A percentile compares a stretch with the other conserved stretches of the same genome.
Evolutionary conservation across 2,888 invertebrate species (phyloP).

Genomic region (Platycheirus albimanus): DNA sequence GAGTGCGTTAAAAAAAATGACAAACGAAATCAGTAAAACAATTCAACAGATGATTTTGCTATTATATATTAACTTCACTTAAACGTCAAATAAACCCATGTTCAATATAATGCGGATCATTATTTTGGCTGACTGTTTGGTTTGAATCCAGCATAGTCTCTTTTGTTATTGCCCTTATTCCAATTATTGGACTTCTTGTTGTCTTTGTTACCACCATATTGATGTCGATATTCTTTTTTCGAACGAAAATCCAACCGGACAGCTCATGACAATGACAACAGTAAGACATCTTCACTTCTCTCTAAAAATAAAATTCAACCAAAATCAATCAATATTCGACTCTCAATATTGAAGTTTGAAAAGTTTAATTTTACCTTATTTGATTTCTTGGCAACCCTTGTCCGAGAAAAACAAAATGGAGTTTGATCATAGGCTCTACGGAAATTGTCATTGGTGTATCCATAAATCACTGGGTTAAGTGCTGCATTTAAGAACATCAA

Average conservation of each 20-base stretch:
- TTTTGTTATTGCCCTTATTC: constrained; percentile 41
- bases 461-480: constrained; percentile 90
- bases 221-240: constrained; percentile 32
- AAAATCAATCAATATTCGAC: not conserved
- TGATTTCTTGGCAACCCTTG: not conserved
- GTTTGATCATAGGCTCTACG: constrained; percentile 87
- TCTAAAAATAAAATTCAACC: too few relatives aligned
- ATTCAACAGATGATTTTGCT: too few relatives aligned
- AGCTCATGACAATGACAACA: constrained; percentile 2
- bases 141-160: constrained; percentile 53
- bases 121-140: constrained; percentile 25
- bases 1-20: too few relatives aligned
- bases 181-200: constrained; percentile 37
- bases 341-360: not conserved
- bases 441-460: constrained; percentile 88
- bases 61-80: not conserved
- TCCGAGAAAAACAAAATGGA: constrained; percentile 77
- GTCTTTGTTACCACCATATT: constrained; percentile 29
- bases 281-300: not conserved
- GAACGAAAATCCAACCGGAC: constrained; percentile 19
- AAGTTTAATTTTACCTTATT: constrained; percentile 5
- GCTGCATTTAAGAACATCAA: constrained; percentile 89
- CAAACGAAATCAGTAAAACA: too few relatives aligned
- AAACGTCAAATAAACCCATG: not conserved
- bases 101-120: constrained; percentile 4